A percentile compares a stretch with the other conserved stretches of the same genome.
These are phyloP conservation scores for Desoria tigrina DNA, from an alignment of 2,888 invertebrate species.

Conservation along the genomic window DNA sequence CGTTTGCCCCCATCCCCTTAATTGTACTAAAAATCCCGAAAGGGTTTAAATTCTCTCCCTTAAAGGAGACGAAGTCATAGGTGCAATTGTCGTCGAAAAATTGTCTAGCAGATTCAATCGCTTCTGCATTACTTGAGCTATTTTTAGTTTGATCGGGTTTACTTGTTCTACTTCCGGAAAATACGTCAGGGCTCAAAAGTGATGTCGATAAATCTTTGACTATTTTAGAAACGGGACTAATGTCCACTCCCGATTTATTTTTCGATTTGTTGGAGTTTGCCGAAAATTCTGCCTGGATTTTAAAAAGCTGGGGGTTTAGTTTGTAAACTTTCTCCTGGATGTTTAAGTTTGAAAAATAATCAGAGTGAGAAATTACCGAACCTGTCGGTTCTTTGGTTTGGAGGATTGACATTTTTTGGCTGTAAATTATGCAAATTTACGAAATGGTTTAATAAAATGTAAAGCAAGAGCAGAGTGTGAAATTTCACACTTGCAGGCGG, in stretches of 20 bases:
- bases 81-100: constrained; percentile 57
- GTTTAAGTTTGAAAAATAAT: constrained; percentile 38
- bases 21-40: constrained; percentile 56
- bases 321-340: constrained; percentile 49
- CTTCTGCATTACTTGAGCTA: constrained; percentile 56
- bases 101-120: constrained; percentile 56
- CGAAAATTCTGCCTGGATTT: constrained; percentile 58
- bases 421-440: no score
- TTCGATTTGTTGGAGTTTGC: constrained; percentile 54
- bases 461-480: no score
- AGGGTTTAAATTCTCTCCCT: constrained; percentile 65
- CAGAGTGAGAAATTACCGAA: constrained; percentile 47
- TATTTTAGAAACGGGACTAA: neutral
- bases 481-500: no score
- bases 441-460: no score
- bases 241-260: neutral
- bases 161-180: neutral
- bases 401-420: constrained; percentile 41
- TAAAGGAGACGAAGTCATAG: constrained; percentile 55
- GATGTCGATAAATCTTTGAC: neutral
- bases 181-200: neutral
- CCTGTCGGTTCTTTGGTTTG: constrained; percentile 19
- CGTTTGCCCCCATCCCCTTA: constrained; percentile 57
- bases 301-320: constrained; percentile 59
- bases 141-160: neutral